These are phyloP conservation scores for Ciona savignyi DNA, from an alignment of 23 tunicate genomes.

Conservation along the genomic window DNA sequence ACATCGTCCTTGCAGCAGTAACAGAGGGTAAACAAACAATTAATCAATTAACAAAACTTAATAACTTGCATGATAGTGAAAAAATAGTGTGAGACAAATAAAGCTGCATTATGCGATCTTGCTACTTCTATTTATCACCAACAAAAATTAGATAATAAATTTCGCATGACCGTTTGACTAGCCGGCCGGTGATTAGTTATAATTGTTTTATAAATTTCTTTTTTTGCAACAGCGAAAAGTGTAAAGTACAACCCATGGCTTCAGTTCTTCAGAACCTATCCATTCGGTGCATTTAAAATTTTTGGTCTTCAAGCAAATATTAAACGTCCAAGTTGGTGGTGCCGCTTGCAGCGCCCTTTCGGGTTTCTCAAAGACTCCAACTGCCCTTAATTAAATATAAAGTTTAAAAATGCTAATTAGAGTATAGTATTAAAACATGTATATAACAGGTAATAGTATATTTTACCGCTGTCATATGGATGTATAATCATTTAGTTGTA, in stretches of 20 bases:
- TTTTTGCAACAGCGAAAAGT: background rate
- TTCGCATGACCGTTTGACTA: background rate
- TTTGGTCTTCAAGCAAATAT: background rate
- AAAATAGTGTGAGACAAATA: background rate
- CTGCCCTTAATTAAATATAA: background rate
- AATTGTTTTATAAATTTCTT: no score
- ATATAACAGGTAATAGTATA: no score
- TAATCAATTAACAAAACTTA: background rate
- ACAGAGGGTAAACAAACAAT: no score
- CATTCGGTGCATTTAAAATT: background rate
- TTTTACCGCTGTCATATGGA: no score
- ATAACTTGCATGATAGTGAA: background rate
- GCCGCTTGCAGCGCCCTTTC: background rate
- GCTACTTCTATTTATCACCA: background rate
- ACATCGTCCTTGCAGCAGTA: no score
- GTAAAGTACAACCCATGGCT: background rate
- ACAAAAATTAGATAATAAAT: background rate
- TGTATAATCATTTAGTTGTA: background rate
- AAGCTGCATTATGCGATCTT: no score
- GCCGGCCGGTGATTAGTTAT: no score
- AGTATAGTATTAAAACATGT: no score
- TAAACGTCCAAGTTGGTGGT: background rate
- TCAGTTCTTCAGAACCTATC: background rate
- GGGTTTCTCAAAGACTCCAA: background rate
- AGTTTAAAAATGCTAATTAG: background rate